Percentiles rank a stretch among this genome's conserved stretches.
phyloP scores from a whole-genome alignment of 2,888 invertebrate genomes.

The Cristatella mucedo region DNA sequence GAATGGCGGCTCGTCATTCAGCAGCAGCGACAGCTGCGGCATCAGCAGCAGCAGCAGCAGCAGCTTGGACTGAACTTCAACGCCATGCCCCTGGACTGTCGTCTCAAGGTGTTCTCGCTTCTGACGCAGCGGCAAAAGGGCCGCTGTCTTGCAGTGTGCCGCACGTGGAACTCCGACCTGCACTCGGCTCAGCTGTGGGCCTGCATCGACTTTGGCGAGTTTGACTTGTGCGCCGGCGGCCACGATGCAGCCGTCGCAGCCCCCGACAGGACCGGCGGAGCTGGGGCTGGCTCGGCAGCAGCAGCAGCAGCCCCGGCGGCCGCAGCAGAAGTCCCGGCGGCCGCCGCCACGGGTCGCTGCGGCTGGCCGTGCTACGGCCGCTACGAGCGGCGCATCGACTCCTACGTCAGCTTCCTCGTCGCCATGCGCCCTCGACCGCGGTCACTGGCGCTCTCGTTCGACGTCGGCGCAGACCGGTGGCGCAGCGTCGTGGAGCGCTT shows the following conservation, averaged over 20 bases:
- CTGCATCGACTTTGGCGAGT: conserved; percentile 24
- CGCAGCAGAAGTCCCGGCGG: too few species aligned
- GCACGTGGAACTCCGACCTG: conserved; percentile 22
- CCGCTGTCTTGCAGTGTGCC: conserved; percentile 20
- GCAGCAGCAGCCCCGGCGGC: too few species aligned
- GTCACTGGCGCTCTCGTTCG: conserved; percentile 31
- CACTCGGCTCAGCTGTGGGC: conserved; percentile 26
- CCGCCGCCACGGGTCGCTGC: too few species aligned
- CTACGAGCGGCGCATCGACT: conserved; percentile 23
- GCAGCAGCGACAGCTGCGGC: too few species aligned
- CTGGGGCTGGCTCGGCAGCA: too few species aligned
- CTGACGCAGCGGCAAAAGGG: conserved; percentile 26
- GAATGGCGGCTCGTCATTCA: too few species aligned
- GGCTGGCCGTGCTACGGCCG: conserved; percentile 23
- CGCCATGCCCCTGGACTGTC: conserved; percentile 28
- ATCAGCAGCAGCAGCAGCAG: too few species aligned
- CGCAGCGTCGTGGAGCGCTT: conserved; percentile 21
- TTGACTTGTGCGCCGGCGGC: conserved; percentile 19
- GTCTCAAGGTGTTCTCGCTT: conserved; percentile 28
- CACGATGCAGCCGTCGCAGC: conserved; percentile 16
- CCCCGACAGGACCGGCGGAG: too few species aligned
- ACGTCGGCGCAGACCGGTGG: conserved; percentile 30
- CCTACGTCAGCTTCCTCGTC: conserved; percentile 21
- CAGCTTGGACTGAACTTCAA: too few species aligned
- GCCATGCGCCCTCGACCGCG: conserved; percentile 20